These are phyloP conservation scores for Cheilosia vulpina DNA, from an alignment of 2,888 invertebrate genomes.

Conservation along the genomic window DNA sequence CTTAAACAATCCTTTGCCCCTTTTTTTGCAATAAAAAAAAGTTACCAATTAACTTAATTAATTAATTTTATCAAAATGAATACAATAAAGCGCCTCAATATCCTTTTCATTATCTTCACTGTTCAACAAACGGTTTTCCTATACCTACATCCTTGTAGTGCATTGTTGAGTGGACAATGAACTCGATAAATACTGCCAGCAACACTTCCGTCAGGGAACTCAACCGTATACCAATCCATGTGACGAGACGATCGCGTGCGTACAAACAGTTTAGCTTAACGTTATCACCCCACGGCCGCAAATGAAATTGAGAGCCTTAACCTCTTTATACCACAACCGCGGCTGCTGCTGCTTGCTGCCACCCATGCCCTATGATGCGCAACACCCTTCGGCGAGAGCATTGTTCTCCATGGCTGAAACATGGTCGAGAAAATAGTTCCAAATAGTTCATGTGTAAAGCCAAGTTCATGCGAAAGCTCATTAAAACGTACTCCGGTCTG, in stretches of 20 bases:
- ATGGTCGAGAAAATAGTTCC: conserved; percentile 55
- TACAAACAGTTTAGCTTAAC: conserved; percentile 70
- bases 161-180: conserved; percentile 72
- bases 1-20: conserved; percentile 41
- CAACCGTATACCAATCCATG: conserved; percentile 23
- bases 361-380: conserved; percentile 27
- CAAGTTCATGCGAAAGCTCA: conserved; percentile 58
- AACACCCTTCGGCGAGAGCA: conserved; percentile 31
- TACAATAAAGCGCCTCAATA: conserved; percentile 68
- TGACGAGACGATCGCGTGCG: conserved; percentile 72
- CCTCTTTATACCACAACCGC: conserved; percentile 1
- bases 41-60: conserved; percentile 67
- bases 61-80: conserved; percentile 67
- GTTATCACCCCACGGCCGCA: conserved; percentile 61
- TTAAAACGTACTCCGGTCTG: conserved; percentile 47
- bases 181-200: conserved; percentile 63
- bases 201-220: conserved; percentile 39
- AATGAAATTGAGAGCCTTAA: conserved; percentile 63
- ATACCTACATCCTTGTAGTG: neutral
- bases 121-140: conserved; percentile 31
- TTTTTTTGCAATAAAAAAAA: conserved; percentile 33
- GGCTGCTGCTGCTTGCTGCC: neutral
- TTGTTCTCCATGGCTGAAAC: conserved; percentile 30
- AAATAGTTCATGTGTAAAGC: conserved; percentile 13
- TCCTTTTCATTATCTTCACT: conserved; percentile 52